Percentiles rank a stretch among this genome's conserved stretches.
These are phyloP conservation scores for Metalampra italica DNA, from an alignment of 2,888 invertebrate species.

Conservation along the genomic window DNA sequence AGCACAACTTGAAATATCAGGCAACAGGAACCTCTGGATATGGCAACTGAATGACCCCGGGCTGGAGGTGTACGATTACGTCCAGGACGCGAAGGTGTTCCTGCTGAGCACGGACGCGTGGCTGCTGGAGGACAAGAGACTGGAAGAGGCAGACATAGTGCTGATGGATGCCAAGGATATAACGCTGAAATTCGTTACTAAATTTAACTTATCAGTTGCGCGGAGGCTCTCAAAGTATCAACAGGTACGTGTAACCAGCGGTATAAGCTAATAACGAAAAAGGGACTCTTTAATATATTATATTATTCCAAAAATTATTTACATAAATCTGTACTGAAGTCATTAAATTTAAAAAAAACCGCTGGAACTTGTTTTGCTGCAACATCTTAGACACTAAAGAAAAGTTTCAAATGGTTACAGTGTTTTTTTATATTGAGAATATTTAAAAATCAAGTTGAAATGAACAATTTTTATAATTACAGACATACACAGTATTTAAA, in stretches of 20 bases:
- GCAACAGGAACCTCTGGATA: slow-evolving; percentile 52
- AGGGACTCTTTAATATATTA: too few relatives aligned
- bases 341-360: too few relatives aligned
- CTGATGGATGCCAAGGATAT: slow-evolving; percentile 62
- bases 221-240: slow-evolving; percentile 81
- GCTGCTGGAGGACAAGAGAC: slow-evolving; percentile 34
- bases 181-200: slow-evolving; percentile 62
- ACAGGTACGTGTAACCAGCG: slow-evolving; percentile 48
- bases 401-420: too few relatives aligned
- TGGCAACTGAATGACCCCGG: slow-evolving; percentile 70
- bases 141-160: slow-evolving; percentile 48
- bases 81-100: slow-evolving; percentile 51
- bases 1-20: slow-evolving; percentile 40
- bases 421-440: too few relatives aligned
- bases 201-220: slow-evolving; percentile 82
- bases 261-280: too few relatives aligned
- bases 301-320: too few relatives aligned
- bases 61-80: slow-evolving; percentile 54
- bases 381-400: too few relatives aligned
- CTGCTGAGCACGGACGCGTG: slow-evolving; percentile 51
- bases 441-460: too few relatives aligned
- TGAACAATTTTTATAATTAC: too few relatives aligned
- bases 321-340: too few relatives aligned
- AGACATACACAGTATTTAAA: too few relatives aligned
- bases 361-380: too few relatives aligned